Evolutionary conservation across 64 coral and sea anemone genomes (phyloP).

Genomic region (Astreopora myriophthalma): DNA sequence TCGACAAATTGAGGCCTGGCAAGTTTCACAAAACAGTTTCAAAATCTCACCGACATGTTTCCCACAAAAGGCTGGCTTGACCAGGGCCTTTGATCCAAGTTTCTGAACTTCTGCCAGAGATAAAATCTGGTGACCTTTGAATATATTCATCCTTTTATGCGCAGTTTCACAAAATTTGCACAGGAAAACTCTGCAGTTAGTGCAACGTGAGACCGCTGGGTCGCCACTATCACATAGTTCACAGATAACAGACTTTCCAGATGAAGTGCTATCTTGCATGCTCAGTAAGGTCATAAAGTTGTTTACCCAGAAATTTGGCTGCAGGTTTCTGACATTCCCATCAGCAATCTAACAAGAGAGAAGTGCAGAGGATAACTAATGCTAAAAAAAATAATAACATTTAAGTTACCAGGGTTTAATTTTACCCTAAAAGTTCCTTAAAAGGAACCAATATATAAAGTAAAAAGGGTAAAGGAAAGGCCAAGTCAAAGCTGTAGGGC

Average conservation of each 20-base stretch:
- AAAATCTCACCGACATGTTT: constrained; percentile 25
- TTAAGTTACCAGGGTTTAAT: background rate
- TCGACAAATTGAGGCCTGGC: constrained; percentile 43
- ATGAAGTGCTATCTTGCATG: background rate
- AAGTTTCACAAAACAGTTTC: constrained; percentile 54
- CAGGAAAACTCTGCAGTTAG: background rate
- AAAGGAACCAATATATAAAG: too few relatives aligned
- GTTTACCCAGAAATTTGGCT: constrained; percentile 31
- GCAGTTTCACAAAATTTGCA: constrained; percentile 28
- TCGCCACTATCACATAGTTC: constrained; percentile 1
- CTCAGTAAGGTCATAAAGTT: constrained; percentile 21
- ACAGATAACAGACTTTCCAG: background rate
- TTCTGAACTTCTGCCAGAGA: constrained; percentile 35
- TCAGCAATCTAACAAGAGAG: background rate
- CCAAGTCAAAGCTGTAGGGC: too few relatives aligned
- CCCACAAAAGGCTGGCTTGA: constrained; percentile 6
- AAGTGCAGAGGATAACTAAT: background rate
- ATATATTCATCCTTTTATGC: constrained; percentile 19
- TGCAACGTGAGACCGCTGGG: background rate
- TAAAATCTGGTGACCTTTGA: constrained; percentile 31
- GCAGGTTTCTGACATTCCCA: background rate
- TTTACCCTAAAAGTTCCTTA: too few relatives aligned
- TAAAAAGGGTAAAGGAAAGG: too few relatives aligned
- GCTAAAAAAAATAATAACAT: background rate
- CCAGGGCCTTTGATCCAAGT: constrained; percentile 18